phyloP scores from a whole-genome alignment of 2,888 invertebrate genomes.

The Meiosimyza decipiens region DNA sequence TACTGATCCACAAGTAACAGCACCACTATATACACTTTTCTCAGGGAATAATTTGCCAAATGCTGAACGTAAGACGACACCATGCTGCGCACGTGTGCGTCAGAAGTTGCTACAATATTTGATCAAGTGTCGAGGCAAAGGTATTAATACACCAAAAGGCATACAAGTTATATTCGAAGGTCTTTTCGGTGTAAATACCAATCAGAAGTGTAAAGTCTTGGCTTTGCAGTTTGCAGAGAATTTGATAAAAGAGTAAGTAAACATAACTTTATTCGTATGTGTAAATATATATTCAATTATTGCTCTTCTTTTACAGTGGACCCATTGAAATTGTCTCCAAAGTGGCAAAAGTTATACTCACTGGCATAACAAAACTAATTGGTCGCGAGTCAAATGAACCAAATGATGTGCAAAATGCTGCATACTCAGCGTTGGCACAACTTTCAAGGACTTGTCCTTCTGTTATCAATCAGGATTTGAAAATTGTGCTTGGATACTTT shows the following conservation, averaged over 20 bases:
- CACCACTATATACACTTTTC: slow-evolving; percentile 83
- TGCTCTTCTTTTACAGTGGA: slow-evolving; percentile 50
- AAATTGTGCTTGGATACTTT: slow-evolving; percentile 64
- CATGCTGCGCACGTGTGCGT: slow-evolving; percentile 85
- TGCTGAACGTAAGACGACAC: slow-evolving; percentile 78
- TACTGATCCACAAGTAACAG: slow-evolving; percentile 75
- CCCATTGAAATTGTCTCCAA: slow-evolving; percentile 62
- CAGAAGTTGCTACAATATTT: slow-evolving; percentile 87
- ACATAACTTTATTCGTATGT: background rate
- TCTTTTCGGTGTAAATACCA: slow-evolving; percentile 84
- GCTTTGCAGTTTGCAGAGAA: slow-evolving; percentile 85
- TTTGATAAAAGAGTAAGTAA: slow-evolving; percentile 81
- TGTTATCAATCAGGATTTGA: slow-evolving; percentile 76
- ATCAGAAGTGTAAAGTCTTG: slow-evolving; percentile 82
- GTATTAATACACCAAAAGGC: slow-evolving; percentile 81
- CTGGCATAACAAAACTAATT: slow-evolving; percentile 64
- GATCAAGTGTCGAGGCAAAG: slow-evolving; percentile 77
- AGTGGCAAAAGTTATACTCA: slow-evolving; percentile 63
- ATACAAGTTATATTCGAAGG: slow-evolving; percentile 92
- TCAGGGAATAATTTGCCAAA: slow-evolving; percentile 68
- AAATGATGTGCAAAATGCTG: slow-evolving; percentile 68
- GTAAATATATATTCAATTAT: background rate
- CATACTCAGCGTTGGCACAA: slow-evolving; percentile 65
- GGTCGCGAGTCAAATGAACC: slow-evolving; percentile 62
- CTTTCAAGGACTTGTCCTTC: slow-evolving; percentile 70